These are phyloP conservation scores for Melanophora roralis DNA, from an alignment of 2,888 invertebrate species.

Conservation along the genomic window DNA sequence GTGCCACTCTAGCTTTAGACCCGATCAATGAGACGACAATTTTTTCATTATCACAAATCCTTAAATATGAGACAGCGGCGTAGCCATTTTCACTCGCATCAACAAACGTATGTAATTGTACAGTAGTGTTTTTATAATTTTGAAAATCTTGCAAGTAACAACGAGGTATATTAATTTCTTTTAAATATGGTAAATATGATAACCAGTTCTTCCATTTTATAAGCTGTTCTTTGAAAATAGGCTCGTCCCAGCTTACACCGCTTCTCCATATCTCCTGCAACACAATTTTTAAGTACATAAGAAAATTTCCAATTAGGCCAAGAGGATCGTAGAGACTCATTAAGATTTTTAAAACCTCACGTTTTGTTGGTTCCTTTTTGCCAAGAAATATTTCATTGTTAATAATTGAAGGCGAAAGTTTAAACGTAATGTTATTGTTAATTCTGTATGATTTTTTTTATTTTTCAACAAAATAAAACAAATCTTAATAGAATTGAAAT, in stretches of 20 bases:
- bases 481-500: no score
- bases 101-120: background rate
- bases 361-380: background rate
- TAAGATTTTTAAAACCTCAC: background rate
- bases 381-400: background rate
- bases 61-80: slow-evolving; percentile 1
- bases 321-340: slow-evolving; percentile 23
- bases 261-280: slow-evolving; percentile 10
- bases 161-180: background rate
- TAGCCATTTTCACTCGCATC: background rate
- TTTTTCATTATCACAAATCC: no score
- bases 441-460: no score
- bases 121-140: background rate
- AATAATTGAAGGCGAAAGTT: slow-evolving; percentile 8
- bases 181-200: background rate
- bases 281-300: slow-evolving; percentile 1
- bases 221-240: background rate
- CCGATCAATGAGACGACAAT: no score
- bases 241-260: background rate
- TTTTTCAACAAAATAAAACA: no score
- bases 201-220: background rate
- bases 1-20: no score
- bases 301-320: slow-evolving; percentile 8
- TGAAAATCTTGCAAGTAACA: background rate
- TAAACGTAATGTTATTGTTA: slow-evolving; percentile 37